Percentiles rank a stretch among this genome's conserved stretches.
Evolutionary conservation across 1,140 invertebrate species (phyloP).

Genomic region (Lucilia cuprina): DNA sequence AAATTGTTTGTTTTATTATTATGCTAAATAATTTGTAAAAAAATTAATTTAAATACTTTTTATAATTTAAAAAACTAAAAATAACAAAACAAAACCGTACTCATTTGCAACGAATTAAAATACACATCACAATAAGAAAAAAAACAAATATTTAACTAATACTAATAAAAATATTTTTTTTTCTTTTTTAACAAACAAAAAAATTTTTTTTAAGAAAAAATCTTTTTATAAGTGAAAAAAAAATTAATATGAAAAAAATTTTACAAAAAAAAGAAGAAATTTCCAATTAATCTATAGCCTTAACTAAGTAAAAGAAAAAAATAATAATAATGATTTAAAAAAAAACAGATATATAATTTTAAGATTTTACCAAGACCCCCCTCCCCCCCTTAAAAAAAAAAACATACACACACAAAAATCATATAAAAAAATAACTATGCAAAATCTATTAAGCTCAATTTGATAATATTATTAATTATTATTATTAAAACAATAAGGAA

Average conservation of each 20-base stretch:
- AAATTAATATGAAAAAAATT: neutral
- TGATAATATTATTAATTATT: constrained; percentile 27
- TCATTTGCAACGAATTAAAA: constrained; percentile 33
- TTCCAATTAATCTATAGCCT: constrained; percentile 33
- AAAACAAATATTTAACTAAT: neutral
- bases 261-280: constrained; percentile 9
- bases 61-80: neutral
- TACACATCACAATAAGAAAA: constrained; percentile 33
- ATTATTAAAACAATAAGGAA: constrained; percentile 13
- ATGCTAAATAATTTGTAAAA: too few species aligned
- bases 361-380: constrained; percentile 21
- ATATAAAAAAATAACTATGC: neutral
- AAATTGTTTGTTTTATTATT: too few species aligned
- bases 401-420: constrained; percentile 4
- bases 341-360: constrained; percentile 23
- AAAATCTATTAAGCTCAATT: constrained; percentile 33
- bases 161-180: neutral
- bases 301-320: constrained; percentile 10
- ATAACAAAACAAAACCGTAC: constrained; percentile 30
- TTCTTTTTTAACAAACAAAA: constrained; percentile 19
- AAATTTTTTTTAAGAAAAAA: neutral
- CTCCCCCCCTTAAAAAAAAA: too few species aligned
- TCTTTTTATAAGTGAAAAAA: neutral
- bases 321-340: constrained; percentile 2
- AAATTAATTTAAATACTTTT: too few species aligned